Evolutionary conservation across 2,888 invertebrate species (phyloP).

Genomic region (Apoderus coryli): DNA sequence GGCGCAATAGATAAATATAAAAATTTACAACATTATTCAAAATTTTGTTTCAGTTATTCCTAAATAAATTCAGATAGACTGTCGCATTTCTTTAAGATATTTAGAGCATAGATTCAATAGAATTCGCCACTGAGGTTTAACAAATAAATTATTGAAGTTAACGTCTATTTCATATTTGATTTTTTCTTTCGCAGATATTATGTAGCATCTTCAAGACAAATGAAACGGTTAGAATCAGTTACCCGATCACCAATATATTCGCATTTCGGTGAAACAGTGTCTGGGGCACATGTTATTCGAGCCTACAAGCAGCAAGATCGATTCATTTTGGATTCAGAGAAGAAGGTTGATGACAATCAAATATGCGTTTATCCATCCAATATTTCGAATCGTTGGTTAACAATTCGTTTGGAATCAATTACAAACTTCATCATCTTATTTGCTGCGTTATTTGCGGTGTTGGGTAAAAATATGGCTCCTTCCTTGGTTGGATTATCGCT

Average conservation of each 20-base stretch:
- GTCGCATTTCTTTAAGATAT: no score
- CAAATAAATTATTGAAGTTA: no score
- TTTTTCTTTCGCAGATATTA: no score
- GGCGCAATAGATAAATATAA: no score
- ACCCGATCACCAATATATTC: slow-evolving; percentile 41
- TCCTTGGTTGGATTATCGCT: slow-evolving; percentile 40
- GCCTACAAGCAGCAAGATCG: slow-evolving; percentile 34
- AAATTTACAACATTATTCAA: no score
- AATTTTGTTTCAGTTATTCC: no score
- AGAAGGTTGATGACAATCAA: slow-evolving; percentile 38
- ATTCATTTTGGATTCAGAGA: slow-evolving; percentile 39
- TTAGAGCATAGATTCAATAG: no score
- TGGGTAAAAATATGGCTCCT: slow-evolving; percentile 25
- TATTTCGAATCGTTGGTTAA: slow-evolving; percentile 35
- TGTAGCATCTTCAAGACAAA: slow-evolving; percentile 38
- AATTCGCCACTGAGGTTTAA: no score
- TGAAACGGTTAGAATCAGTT: slow-evolving; percentile 38
- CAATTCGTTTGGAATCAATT: slow-evolving; percentile 34
- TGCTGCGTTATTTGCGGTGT: slow-evolving; percentile 41
- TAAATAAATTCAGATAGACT: no score
- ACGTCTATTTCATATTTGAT: no score
- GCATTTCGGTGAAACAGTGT: slow-evolving; percentile 37
- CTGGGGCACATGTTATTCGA: slow-evolving; percentile 33
- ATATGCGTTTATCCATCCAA: slow-evolving; percentile 37
- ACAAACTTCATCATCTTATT: slow-evolving; percentile 42